phyloP scores from a whole-genome alignment of 2,113 vertebrate genomes.

The Anhinga anhinga region DNA sequence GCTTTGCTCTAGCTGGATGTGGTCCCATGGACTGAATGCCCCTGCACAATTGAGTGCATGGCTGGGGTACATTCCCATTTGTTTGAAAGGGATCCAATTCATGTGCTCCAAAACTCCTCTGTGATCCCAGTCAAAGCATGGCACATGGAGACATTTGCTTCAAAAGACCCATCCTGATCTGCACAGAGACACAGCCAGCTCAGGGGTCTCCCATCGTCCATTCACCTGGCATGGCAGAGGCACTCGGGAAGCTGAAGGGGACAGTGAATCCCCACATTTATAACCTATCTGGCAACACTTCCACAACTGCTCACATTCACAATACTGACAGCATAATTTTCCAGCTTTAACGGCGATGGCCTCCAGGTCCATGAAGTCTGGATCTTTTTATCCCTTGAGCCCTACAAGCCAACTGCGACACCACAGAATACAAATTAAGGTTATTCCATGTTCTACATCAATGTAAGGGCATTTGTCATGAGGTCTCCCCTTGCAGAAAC shows the following conservation, averaged over 20 bases:
- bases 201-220: not conserved
- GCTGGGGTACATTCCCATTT: not conserved
- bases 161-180: not conserved
- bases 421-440: not conserved
- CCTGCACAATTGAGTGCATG: fast-evolving
- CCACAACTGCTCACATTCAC: not conserved
- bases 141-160: not conserved
- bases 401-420: not conserved
- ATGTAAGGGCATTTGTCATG: not conserved
- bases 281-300: not conserved
- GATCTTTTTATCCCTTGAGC: not conserved
- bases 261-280: not conserved
- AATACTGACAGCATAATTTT: not conserved
- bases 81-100: not conserved
- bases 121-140: not conserved
- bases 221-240: not conserved
- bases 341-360: not conserved
- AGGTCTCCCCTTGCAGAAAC: not conserved
- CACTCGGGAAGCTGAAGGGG: not conserved
- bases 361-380: not conserved
- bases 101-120: not conserved
- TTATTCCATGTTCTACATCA: not conserved
- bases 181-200: not conserved
- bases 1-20: not conserved
- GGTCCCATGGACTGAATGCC: fast-evolving